Conservation (phyloP, 2,888 invertebrate genomes). For the Teinopalpus imperialis region DNA sequence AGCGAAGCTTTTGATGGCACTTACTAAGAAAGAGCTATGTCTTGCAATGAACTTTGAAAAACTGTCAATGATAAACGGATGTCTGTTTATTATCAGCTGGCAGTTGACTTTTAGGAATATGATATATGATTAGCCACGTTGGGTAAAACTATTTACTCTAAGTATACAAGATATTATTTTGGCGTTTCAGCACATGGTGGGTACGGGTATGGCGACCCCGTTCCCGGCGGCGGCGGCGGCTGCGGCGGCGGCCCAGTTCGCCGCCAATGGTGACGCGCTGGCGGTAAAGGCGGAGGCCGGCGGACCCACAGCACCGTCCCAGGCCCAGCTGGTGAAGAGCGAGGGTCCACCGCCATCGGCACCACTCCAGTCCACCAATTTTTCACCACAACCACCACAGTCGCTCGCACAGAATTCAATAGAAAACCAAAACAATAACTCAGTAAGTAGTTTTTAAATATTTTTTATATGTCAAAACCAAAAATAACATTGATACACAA, state of each 20-base stretch:
- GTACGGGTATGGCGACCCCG: constrained; percentile 92
- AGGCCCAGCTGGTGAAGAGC: constrained; percentile 76
- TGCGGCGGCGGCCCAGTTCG: constrained; percentile 83
- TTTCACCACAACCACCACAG: constrained; percentile 72
- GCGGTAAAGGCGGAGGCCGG: constrained; percentile 74
- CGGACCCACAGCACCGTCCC: constrained; percentile 61
- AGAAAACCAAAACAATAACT: constrained; percentile 80
- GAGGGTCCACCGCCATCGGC: constrained; percentile 75
- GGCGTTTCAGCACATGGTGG: constrained; percentile 94
- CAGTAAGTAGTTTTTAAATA: constrained; percentile 50
- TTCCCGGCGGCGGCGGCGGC: constrained; percentile 85
- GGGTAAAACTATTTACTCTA: neutral
- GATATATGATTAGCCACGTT: no score
- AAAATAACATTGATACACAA: no score
- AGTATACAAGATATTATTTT: constrained; percentile 1
- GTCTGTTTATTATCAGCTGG: no score
- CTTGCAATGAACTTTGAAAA: no score
- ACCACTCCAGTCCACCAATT: constrained; percentile 68
- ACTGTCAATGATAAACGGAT: no score
- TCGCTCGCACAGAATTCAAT: constrained; percentile 77
- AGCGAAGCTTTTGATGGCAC: no score
- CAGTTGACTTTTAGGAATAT: no score
- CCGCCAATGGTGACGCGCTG: constrained; percentile 78
- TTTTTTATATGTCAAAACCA: no score
- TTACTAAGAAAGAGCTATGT: no score